These are phyloP conservation scores for Ridgeia piscesae DNA, from an alignment of 1,140 invertebrate species.

Conservation along the genomic window DNA sequence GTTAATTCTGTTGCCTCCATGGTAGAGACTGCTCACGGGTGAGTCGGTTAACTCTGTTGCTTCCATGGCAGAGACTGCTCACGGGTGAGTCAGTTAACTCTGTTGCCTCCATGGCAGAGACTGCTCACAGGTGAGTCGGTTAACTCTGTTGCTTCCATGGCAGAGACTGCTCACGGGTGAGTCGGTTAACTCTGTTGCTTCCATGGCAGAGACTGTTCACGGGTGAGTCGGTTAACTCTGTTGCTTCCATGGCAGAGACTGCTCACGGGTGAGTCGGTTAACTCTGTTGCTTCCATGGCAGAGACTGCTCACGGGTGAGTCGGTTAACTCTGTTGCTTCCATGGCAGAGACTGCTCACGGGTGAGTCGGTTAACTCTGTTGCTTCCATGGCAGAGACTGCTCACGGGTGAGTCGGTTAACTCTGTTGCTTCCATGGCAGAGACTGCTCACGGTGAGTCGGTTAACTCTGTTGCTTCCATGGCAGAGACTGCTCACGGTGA, in stretches of 20 bases:
- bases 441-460: no score
- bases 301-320: conserved; percentile 72
- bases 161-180: no score
- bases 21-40: conserved; percentile 58
- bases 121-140: conserved; percentile 64
- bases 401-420: conserved; percentile 51
- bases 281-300: conserved; percentile 75
- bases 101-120: conserved; percentile 84
- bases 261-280: no score
- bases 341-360: no score
- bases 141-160: not conserved
- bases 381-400: conserved; percentile 46
- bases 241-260: no score
- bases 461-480: no score
- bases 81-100: no score
- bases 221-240: not conserved
- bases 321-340: not conserved
- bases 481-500: no score
- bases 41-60: not conserved
- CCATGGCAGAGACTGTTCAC: conserved; percentile 59
- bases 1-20: conserved; percentile 15
- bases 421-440: no score
- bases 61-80: no score
- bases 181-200: no score
- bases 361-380: no score